A percentile compares a stretch with the other conserved stretches of the same genome.
Evolutionary conservation across 2,888 invertebrate genomes (phyloP).

Genomic region (Melangyna quadrimaculata): DNA sequence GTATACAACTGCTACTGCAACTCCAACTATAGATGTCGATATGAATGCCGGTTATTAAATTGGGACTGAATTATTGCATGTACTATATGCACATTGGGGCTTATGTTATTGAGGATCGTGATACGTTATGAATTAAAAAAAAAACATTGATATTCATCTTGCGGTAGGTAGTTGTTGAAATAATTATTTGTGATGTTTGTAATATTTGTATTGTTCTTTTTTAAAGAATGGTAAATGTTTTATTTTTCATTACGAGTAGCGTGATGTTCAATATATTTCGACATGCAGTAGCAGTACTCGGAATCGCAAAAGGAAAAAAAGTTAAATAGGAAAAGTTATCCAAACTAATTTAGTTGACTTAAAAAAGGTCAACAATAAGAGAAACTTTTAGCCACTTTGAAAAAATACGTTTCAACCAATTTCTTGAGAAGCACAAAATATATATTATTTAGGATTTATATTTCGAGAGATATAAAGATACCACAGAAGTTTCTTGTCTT

Average conservation of each 20-base stretch:
- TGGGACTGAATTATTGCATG: conserved; percentile 44
- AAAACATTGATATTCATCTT: conserved; percentile 15
- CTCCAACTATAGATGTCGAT: not conserved
- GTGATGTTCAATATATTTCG: not conserved
- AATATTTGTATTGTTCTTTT: not conserved
- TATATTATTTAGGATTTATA: too few relatives aligned
- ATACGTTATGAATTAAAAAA: conserved; percentile 32
- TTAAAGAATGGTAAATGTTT: not conserved
- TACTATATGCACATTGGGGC: conserved; percentile 6
- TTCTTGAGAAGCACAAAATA: too few relatives aligned
- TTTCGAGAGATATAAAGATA: too few relatives aligned
- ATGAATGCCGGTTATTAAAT: conserved; percentile 57
- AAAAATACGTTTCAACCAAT: too few relatives aligned
- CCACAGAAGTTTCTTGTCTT: too few relatives aligned
- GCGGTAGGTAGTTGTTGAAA: conserved; percentile 7
- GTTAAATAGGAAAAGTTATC: not conserved
- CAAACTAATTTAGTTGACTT: too few relatives aligned
- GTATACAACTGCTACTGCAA: not conserved
- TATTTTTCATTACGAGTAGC: not conserved
- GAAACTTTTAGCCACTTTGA: too few relatives aligned
- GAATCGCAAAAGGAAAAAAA: not conserved
- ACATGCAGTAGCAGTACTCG: not conserved
- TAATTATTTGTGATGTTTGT: conserved; percentile 16
- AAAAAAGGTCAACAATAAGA: too few relatives aligned
- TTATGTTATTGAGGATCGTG: conserved; percentile 54